phyloP scores from a whole-genome alignment of 2,888 invertebrate species.

The Lithophane ornitopus region DNA sequence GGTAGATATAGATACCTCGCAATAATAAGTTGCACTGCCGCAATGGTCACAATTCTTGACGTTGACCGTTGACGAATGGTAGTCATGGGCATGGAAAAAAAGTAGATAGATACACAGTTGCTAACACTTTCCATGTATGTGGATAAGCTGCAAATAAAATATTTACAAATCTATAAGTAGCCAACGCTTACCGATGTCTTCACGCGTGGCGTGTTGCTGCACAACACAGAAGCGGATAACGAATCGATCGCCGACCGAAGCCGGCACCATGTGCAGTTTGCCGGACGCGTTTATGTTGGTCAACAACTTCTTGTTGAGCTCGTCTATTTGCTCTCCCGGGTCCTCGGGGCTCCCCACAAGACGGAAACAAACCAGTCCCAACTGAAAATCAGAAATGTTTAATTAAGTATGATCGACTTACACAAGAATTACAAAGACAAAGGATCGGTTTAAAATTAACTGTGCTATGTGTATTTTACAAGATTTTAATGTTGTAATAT shows the following conservation, averaged over 20 bases:
- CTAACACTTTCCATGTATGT: not conserved
- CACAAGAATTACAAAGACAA: not conserved
- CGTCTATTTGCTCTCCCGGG: slow-evolving; percentile 85
- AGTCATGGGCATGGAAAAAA: not conserved
- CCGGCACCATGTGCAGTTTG: slow-evolving; percentile 99
- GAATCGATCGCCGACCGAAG: slow-evolving; percentile 96
- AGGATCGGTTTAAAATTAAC: not conserved
- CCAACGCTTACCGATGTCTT: slow-evolving; percentile 94
- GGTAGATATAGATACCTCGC: not conserved
- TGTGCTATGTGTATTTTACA: not conserved
- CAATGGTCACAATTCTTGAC: not conserved
- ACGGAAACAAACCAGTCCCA: slow-evolving; percentile 98
- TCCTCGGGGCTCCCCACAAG: slow-evolving; percentile 92
- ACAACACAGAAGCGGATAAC: slow-evolving; percentile 98
- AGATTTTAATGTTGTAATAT: not conserved
- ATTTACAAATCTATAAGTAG: slow-evolving; percentile 21
- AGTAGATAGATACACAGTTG: not conserved
- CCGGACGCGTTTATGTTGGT: slow-evolving; percentile 98
- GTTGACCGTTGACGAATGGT: not conserved
- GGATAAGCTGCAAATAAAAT: slow-evolving; percentile 9
- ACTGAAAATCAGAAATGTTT: slow-evolving; percentile 86
- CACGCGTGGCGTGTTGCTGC: slow-evolving; percentile 96
- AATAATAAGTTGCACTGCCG: not conserved
- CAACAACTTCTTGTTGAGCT: slow-evolving; percentile 97
- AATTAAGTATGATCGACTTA: not conserved